Conservation (phyloP, 1,140 invertebrate genomes). For the Hyposmocoma kahamanoa region DNA sequence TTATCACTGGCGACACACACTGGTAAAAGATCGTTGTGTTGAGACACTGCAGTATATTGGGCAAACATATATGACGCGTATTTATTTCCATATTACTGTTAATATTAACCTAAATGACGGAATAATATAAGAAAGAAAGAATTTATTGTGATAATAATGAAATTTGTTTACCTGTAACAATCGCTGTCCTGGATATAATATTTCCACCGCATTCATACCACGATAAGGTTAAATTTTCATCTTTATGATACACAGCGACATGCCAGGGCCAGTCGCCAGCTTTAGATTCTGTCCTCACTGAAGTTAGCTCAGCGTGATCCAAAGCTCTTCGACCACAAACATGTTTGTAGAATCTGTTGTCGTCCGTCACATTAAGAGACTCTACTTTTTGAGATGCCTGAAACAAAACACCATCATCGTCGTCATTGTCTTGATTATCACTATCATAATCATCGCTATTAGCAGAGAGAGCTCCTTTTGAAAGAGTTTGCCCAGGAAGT, state of each 20-base stretch:
- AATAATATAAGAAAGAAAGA: too few species aligned
- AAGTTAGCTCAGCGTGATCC: conserved; percentile 49
- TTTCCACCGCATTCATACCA: conserved; percentile 63
- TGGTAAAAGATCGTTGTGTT: too few species aligned
- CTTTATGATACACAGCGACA: conserved; percentile 85
- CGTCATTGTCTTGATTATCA: too few species aligned
- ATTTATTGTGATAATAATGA: neutral
- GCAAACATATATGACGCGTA: too few species aligned
- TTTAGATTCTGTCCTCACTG: conserved; percentile 42
- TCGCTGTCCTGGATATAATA: conserved; percentile 53
- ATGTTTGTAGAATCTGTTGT: conserved; percentile 24
- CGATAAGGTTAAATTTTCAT: conserved; percentile 74
- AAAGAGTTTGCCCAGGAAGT: too few species aligned
- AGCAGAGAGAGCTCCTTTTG: too few species aligned
- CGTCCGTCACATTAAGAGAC: conserved; percentile 32
- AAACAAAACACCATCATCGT: conserved; percentile 13
- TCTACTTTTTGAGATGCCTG: conserved; percentile 30
- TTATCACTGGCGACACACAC: too few species aligned
- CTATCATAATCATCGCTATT: too few species aligned
- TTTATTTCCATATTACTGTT: too few species aligned
- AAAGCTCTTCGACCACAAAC: conserved; percentile 53
- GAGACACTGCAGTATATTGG: too few species aligned
- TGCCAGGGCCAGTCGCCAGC: conserved; percentile 94
- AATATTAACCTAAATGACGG: too few species aligned
- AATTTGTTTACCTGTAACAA: conserved; percentile 60